These are phyloP conservation scores for Podarcis lilfordi DNA, from an alignment of 2,797 vertebrate genomes.

Conservation along the genomic window DNA sequence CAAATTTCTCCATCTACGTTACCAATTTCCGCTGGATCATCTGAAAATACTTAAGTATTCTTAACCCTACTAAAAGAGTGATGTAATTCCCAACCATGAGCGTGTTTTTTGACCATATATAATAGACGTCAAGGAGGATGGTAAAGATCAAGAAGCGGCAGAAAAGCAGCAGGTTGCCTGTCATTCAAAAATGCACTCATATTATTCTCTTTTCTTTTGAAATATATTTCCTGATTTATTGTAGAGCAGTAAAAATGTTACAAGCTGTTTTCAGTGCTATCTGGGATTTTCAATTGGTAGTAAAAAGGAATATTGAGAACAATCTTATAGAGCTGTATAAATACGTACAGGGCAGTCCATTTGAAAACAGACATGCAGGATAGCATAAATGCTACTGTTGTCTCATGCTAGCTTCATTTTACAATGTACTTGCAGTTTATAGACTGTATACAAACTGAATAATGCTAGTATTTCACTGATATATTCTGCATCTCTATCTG, in stretches of 20 bases:
- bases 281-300: constrained; percentile 44
- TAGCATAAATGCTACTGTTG: constrained; percentile 31
- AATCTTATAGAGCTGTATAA: constrained; percentile 36
- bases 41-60: not conserved
- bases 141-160: constrained; percentile 9
- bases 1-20: not conserved
- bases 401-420: not conserved
- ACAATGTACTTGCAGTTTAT: constrained; percentile 11
- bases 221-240: constrained; percentile 26
- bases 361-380: constrained; percentile 30
- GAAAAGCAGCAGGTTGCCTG: not conserved
- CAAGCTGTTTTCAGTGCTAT: constrained; percentile 48
- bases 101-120: not conserved
- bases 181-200: constrained; percentile 3
- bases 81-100: not conserved
- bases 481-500: constrained; percentile 19
- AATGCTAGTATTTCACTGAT: constrained; percentile 17
- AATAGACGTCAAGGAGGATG: not conserved
- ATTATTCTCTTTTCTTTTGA: not conserved
- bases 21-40: not conserved
- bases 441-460: not conserved
- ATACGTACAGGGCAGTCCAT: constrained; percentile 32
- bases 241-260: constrained; percentile 47
- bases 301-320: constrained; percentile 38
- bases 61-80: not conserved